A percentile compares a stretch with the other conserved stretches of the same genome.
Conservation (phyloP, 2,113 vertebrate genomes). For the Panthera tigris region DNA sequence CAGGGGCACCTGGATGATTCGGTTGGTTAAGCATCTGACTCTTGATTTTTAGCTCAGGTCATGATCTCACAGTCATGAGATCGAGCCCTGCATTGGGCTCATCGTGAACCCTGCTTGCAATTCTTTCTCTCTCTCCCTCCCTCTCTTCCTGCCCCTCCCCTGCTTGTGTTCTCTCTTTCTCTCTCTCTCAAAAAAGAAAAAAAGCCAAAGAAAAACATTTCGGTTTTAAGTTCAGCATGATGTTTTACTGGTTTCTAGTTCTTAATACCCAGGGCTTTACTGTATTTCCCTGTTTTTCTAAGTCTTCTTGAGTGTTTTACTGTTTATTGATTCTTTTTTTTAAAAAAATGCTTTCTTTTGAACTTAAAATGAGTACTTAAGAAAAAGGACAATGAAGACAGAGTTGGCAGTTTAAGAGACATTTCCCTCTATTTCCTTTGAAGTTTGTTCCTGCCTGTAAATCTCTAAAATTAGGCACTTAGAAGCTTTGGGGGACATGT, state of each 20-base stretch:
- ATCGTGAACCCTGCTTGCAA: too few relatives aligned
- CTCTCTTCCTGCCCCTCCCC: too few relatives aligned
- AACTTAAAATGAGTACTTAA: not conserved
- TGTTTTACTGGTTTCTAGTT: not conserved
- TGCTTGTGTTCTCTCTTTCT: too few relatives aligned
- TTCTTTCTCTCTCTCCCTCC: too few relatives aligned
- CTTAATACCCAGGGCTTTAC: not conserved
- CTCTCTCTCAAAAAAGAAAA: too few relatives aligned
- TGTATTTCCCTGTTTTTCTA: not conserved
- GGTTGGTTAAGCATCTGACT: too few relatives aligned
- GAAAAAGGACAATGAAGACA: not conserved
- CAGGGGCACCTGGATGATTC: too few relatives aligned
- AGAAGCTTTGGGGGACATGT: not conserved
- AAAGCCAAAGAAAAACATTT: not conserved
- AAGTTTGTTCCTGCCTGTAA: slow-evolving; percentile 9
- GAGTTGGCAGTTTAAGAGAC: not conserved
- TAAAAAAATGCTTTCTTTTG: slow-evolving; percentile 8
- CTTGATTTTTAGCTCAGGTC: too few relatives aligned
- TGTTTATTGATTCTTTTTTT: not conserved
- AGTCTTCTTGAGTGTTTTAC: slow-evolving; percentile 28
- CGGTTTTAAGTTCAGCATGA: slow-evolving; percentile 22
- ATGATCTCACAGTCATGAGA: too few relatives aligned
- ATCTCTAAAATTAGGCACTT: slow-evolving; percentile 10
- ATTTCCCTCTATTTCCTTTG: not conserved
- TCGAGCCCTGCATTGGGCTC: too few relatives aligned